Base-by-base conservation (phyloP, 1,140 invertebrate species). In the Pseudoatta argentina region DNA sequence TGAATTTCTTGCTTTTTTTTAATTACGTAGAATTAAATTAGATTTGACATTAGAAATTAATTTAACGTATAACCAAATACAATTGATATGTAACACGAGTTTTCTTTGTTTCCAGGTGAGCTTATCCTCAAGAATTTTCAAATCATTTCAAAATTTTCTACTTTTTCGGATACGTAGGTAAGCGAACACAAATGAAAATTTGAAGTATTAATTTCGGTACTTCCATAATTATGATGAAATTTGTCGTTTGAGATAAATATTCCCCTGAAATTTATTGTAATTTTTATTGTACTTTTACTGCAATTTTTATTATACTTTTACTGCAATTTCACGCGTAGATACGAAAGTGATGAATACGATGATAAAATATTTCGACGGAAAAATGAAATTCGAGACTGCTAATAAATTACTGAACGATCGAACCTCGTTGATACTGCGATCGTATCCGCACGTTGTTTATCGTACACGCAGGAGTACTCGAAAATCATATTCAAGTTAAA, bases 391-490 rank as follows among this genome's bases (percentile, higher is more conserved):
- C 16, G 44, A 0, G 21, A 27, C 2, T 27, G 12, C 24, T 27
- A 27, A 78, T 77, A 85, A 85, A 85, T 77, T 66, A 57, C 16
- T 30, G 55, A 48, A 0, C 82, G 24, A 78, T 66, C 79, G 30
- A 24, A 51, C 16, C 55, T 71, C 34, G 78, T 85, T 57, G 66
- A 81, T 48, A 72, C 59, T 89, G 88, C 92, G 92, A 89, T 91
- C 92, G 66, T 90, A 88, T 81, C 21, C 57, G 59, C 81, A 73
- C 86, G 87, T 93, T 94, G 92, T 93, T 93, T 94, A 94, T 94
- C 90, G 87, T 88, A 91, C 92, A 90, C 92, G 85, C 88, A 83
- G 91, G 91, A 89, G 91, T 89, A 90, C 89, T 90, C 48, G 87
- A 78, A 71, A 93, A 94, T 93, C 89, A 91, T 89, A 93, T 93